Conservation (phyloP, 2,113 vertebrate genomes). For the Cebus imitator region DNA sequence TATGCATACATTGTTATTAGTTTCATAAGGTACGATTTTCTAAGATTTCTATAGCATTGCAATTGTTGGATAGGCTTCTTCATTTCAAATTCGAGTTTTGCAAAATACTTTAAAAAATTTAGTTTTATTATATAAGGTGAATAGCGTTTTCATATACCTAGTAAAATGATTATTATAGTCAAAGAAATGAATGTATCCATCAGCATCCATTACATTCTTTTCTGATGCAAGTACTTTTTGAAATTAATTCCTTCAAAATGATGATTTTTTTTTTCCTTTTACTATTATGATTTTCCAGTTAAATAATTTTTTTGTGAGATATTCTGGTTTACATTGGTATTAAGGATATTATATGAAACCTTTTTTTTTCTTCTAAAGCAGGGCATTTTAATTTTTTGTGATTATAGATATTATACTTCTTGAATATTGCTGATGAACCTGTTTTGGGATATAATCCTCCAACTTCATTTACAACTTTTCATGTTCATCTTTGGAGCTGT, state of each 20-base stretch:
- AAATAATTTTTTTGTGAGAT: neutral
- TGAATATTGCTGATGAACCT: slow-evolving; percentile 97
- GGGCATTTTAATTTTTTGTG: slow-evolving; percentile 71
- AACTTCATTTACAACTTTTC: slow-evolving; percentile 93
- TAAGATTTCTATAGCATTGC: neutral
- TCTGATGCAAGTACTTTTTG: neutral
- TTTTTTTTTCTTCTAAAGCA: slow-evolving; percentile 58
- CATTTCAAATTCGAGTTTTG: neutral
- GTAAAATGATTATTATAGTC: neutral
- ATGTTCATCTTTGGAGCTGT: slow-evolving; percentile 98
- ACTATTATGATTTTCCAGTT: neutral
- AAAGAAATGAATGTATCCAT: neutral
- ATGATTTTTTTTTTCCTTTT: neutral
- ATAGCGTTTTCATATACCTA: neutral
- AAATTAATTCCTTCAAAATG: slow-evolving; percentile 29
- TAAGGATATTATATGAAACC: slow-evolving; percentile 38
- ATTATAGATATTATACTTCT: slow-evolving; percentile 93
- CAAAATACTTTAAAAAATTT: neutral
- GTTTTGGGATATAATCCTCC: slow-evolving; percentile 97
- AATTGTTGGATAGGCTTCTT: neutral
- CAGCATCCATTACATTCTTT: neutral
- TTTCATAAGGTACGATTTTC: neutral
- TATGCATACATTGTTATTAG: neutral
- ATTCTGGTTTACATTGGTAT: slow-evolving; percentile 17
- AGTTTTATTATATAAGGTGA: neutral